These are phyloP conservation scores for Ptychoptera contaminata DNA, from an alignment of 2,888 invertebrate species.

Conservation along the genomic window DNA sequence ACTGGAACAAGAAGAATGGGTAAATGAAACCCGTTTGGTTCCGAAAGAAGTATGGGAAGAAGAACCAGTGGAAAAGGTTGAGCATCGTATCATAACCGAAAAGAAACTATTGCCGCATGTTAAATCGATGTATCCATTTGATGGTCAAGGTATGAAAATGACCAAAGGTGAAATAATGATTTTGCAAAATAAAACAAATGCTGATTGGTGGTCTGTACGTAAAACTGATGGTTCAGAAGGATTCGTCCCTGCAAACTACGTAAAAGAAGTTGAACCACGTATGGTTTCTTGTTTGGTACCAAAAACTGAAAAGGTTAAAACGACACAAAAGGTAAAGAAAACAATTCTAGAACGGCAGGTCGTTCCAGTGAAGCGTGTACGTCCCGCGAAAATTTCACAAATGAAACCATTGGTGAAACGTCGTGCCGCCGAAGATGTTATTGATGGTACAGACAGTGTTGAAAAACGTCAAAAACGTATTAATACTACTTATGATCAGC, in stretches of 20 bases:
- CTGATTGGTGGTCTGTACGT: slow-evolving; percentile 98
- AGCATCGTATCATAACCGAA: slow-evolving; percentile 74
- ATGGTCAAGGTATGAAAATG: slow-evolving; percentile 84
- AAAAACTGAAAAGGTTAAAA: slow-evolving; percentile 59
- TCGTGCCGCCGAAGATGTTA: slow-evolving; percentile 25
- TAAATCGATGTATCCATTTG: slow-evolving; percentile 74
- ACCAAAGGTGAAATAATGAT: slow-evolving; percentile 85
- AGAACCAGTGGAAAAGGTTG: slow-evolving; percentile 69
- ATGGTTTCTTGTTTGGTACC: slow-evolving; percentile 68
- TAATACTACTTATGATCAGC: slow-evolving; percentile 64
- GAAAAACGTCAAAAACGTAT: slow-evolving; percentile 66
- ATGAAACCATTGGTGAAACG: slow-evolving; percentile 30
- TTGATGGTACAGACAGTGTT: slow-evolving; percentile 55
- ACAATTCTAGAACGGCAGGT: slow-evolving; percentile 75
- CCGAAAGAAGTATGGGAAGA: slow-evolving; percentile 90
- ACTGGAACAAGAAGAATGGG: slow-evolving; percentile 54
- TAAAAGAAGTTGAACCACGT: slow-evolving; percentile 79
- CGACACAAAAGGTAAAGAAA: slow-evolving; percentile 76
- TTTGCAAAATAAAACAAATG: slow-evolving; percentile 84
- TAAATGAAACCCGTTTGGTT: slow-evolving; percentile 63
- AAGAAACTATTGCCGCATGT: slow-evolving; percentile 78
- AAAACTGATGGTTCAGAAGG: slow-evolving; percentile 85
- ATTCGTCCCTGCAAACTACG: slow-evolving; percentile 95
- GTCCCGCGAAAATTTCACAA: slow-evolving; percentile 27
- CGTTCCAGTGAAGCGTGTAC: slow-evolving; percentile 56